Evolutionary conservation across 2,797 vertebrate species (phyloP), one percentile per base, ranked within the genome.

Genomic region (Poeciliopsis infans): DNA sequence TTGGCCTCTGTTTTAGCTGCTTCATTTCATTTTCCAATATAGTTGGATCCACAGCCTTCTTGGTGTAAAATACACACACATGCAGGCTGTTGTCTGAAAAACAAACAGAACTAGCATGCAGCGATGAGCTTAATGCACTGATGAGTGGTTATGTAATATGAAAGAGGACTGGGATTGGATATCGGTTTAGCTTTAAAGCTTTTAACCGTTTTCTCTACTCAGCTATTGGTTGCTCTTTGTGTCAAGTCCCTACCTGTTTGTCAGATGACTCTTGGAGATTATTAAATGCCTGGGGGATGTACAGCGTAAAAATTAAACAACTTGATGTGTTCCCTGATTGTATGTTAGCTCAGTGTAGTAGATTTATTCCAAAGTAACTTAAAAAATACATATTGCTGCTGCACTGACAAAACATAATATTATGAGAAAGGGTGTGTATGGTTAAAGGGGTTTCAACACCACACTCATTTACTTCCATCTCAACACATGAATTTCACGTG

Each of bases 121-220:
- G 85, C 77, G 79, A 87, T 82, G 75, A 79, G 87, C 73, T 68
- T n/a, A 78, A 80, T 83, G 81, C 72, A 73, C 83, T 85, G 86
- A 88, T 89, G 89, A 88, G 79, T 83, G 83, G 83, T 94, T 93
- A 93, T 93, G 85, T 92, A 94, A 95, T 85, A 83, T 84, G 51
- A 59, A 81, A 76, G 80, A 78, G 64, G 55, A 80, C 80, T 84
- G 86, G 90, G 88, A 90, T 86, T 87, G 88, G 84, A 82, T 85
- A 83, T 68, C 85, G 88, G 87, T 69, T 49, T 86, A 64, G 81
- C 88, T 59, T 77, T 23, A 75, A 71, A 74, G 53, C 78, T 72
- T 77, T 71, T 78, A 82, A 61, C 73, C 79, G 84, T 36, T 73
- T 88, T 80, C 83, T 82, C 85, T 66, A 74, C 75, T 76, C 79